Evolutionary conservation across 2,113 vertebrate species (phyloP), one percentile per base, ranked within the genome.

Genomic region (Bubo blakistoni): DNA sequence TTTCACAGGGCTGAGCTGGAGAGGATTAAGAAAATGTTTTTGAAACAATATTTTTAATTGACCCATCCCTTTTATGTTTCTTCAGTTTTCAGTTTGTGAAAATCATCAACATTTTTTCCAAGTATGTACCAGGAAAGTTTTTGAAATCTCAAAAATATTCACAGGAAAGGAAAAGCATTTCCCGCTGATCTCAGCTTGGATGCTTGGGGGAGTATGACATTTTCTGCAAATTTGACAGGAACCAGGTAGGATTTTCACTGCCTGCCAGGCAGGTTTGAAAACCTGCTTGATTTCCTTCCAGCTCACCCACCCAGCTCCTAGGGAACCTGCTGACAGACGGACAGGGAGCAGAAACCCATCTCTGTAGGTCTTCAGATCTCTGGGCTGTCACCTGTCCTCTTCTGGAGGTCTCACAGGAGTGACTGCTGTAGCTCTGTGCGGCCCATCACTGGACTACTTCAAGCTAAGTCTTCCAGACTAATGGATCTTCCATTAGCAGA

Each of bases 221-320:
- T 94, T 87, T 86, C 82, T 66, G 44, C 72, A 76, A 77, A 90
- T 90, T 1, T 87, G 81, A 73, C 62, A 80, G 83, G 79, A 89
- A 81, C 44, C 88, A 89, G 91, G 92, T 62, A 82, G 66, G 81
- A 30, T 91, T 92, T 87, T 80, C 88, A 57, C 22, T 77, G 77
- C 94, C 78, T 94, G 89, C 89, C 89, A 82, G 89, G 91, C 96
- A 80, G 91, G 89, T 93, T 96, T 90, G 87, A 15, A 58, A 92
- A 95, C 81, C 84, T 87, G 95, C 92, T 81, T 47, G 73, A 70
- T 95, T 91, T 94, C 92, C 89, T 92, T 51, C 25, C 89, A 77
- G 54, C 86, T 94, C 78, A 42, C 27, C 58, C 3, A 0, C 38
- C 78, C 86, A 46, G 49, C 73, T 92, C n/a, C 26, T 65, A 3